phyloP scores from a whole-genome alignment of 2,888 invertebrate species.

The Athripsodes cinereus region DNA sequence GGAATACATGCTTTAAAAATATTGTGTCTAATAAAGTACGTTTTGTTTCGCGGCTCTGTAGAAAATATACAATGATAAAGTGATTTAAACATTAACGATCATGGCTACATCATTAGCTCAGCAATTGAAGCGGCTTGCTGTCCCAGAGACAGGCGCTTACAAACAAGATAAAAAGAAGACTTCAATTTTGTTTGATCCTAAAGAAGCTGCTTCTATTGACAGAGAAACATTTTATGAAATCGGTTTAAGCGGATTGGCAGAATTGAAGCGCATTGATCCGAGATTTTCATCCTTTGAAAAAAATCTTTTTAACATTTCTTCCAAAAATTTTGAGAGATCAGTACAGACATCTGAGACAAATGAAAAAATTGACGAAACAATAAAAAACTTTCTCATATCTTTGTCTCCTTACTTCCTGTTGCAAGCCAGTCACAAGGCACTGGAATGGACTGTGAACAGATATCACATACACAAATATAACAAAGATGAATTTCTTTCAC shows the following conservation, averaged over 20 bases:
- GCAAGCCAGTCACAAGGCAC: constrained; percentile 75
- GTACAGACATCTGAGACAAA: constrained; percentile 72
- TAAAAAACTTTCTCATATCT: constrained; percentile 72
- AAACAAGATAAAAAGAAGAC: constrained; percentile 62
- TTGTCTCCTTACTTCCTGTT: constrained; percentile 86
- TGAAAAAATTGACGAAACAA: constrained; percentile 62
- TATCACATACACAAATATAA: constrained; percentile 88
- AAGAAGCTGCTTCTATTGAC: constrained; percentile 83
- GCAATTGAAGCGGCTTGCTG: constrained; percentile 67
- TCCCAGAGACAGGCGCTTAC: constrained; percentile 67
- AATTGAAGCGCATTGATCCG: constrained; percentile 68
- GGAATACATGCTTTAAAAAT: too few relatives aligned
- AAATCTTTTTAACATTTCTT: constrained; percentile 69
- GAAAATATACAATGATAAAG: too few relatives aligned
- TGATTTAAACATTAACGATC: too few relatives aligned
- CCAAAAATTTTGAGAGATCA: constrained; percentile 74
- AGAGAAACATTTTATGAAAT: constrained; percentile 80
- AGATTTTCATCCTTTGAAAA: constrained; percentile 67
- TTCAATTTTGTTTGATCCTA: constrained; percentile 84
- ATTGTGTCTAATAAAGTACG: too few relatives aligned
- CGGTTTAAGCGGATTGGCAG: constrained; percentile 79
- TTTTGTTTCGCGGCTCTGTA: too few relatives aligned
- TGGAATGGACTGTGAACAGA: constrained; percentile 93
- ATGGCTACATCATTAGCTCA: constrained; percentile 71
- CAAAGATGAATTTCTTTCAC: constrained; percentile 67